Evolutionary conservation across 2,888 invertebrate species (phyloP).

Genomic region (Arrhopalites spinosus): DNA sequence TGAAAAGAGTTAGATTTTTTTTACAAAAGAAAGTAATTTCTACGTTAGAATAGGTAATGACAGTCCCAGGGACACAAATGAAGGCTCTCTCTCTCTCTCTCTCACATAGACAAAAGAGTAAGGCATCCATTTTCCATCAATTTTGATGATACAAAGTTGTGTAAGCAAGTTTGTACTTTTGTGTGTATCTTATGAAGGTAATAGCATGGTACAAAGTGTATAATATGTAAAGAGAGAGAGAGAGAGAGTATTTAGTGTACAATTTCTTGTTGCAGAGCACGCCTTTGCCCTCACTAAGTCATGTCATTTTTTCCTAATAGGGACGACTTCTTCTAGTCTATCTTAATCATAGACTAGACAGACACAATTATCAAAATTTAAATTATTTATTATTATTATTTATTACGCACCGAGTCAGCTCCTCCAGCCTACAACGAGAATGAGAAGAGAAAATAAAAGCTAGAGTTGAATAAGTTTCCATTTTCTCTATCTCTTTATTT

Average conservation of each 20-base stretch:
- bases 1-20: no score
- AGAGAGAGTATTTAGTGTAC: constrained; percentile 15
- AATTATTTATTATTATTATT: constrained; percentile 8
- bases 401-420: neutral
- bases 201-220: constrained; percentile 16
- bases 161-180: no score
- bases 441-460: no score
- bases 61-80: no score
- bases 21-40: no score
- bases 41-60: no score
- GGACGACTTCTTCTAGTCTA: constrained; percentile 20
- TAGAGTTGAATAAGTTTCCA: no score
- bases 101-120: no score
- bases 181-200: neutral
- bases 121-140: no score
- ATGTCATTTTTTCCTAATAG: constrained; percentile 31
- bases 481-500: no score
- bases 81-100: no score
- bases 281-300: constrained; percentile 19
- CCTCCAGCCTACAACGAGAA: neutral
- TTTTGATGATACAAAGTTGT: no score
- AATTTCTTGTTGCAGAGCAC: constrained; percentile 21
- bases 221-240: neutral
- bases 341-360: constrained; percentile 13
- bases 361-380: neutral